These are phyloP conservation scores for Ochlodes sylvanus DNA, from an alignment of 2,888 invertebrate species.

Conservation along the genomic window DNA sequence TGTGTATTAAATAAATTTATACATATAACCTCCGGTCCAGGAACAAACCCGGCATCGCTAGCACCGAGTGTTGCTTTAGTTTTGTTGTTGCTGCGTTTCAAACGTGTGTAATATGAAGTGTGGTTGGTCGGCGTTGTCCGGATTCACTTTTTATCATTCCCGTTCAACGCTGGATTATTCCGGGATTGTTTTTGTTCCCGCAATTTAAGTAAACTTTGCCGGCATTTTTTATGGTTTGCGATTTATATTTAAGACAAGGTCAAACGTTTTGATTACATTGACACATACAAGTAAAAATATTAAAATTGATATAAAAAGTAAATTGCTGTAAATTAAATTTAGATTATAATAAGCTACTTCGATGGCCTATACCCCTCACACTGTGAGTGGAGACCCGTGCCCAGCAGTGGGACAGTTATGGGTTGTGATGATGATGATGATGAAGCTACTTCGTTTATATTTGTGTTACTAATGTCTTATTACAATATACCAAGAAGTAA, in stretches of 20 bases:
- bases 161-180: constrained; percentile 40
- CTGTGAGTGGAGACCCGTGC: too few relatives aligned
- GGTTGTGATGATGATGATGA: too few relatives aligned
- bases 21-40: too few relatives aligned
- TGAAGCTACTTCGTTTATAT: too few relatives aligned
- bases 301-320: background rate
- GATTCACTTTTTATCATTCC: constrained; percentile 34
- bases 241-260: constrained; percentile 34
- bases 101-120: constrained; percentile 25
- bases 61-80: too few relatives aligned
- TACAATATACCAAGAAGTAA: too few relatives aligned
- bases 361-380: too few relatives aligned
- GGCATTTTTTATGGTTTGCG: constrained; percentile 24
- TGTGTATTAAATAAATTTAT: too few relatives aligned
- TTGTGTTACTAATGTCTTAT: too few relatives aligned
- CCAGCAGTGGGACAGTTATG: too few relatives aligned
- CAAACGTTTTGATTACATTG: constrained; percentile 11
- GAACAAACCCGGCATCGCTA: too few relatives aligned
- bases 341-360: too few relatives aligned
- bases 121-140: constrained; percentile 23
- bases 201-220: constrained; percentile 38
- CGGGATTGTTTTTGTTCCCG: constrained; percentile 40
- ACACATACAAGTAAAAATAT: background rate
- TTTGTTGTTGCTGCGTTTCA: background rate
- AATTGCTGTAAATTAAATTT: background rate